Evolutionary conservation across 2,113 vertebrate genomes (phyloP), one percentile per base, ranked within the genome.

Genomic region (Callipepla squamata): DNA sequence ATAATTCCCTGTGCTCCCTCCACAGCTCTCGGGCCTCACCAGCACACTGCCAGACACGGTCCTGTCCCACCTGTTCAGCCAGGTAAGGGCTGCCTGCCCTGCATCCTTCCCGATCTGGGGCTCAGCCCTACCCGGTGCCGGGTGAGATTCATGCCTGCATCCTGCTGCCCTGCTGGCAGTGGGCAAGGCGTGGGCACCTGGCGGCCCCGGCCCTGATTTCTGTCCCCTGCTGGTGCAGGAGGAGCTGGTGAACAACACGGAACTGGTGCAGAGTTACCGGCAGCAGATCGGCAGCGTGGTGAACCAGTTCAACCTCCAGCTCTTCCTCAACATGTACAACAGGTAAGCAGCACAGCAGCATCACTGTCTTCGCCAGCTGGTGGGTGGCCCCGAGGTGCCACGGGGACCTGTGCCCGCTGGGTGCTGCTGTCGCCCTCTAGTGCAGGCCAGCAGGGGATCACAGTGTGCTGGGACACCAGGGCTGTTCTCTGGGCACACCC

Each of bases 271-370:
- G 97, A 99, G 98, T 93, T 99, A 99, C 96, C 96, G 99, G 80
- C 99, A 99, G 96, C 99, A 99, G 98, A 99, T 99, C 1, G 97
- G 97, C 92, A 99, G 98, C 8, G 98, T 97, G 65, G 90, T 99
- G 96, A 99, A 99, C 97, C 99, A 99, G 97, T 99, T 98, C 97
- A 99, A 99, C 96, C 98, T 99, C 96, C 99, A 99, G 97, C 99
- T 99, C 72, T 99, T 99, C 98, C 99, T 99, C 98, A 99, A 99
- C 97, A 99, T 99, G 99, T 99, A 99, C 97, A 99, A 99, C 95
- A 98, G 99, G 99, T 99, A 92, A 85, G 83, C 30, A 8, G 23
- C n/a, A 7, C 3, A 70, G 65, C 6, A 3, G 58, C 32, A 40
- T 45, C 4, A 13, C 66, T 51, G 2, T n/a, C 68, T 48, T 30